These are phyloP conservation scores for Bombus balteatus DNA, from an alignment of 1,140 invertebrate species.

Conservation along the genomic window DNA sequence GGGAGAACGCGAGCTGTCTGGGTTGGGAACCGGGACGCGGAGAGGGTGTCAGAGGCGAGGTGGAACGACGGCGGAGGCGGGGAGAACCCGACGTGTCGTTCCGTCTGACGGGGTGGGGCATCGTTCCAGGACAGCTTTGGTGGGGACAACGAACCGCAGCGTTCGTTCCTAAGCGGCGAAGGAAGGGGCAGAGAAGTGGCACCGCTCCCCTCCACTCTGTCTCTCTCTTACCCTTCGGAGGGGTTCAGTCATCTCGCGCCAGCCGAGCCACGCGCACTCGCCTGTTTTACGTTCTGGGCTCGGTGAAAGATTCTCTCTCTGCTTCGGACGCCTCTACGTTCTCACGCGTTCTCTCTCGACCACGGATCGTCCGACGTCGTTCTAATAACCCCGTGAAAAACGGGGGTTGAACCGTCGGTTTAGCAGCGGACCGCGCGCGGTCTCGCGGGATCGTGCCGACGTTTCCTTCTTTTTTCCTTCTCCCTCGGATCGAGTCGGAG, in stretches of 20 bases:
- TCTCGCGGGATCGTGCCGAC: background rate
- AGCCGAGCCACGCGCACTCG: slow-evolving; percentile 76
- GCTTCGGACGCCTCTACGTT: slow-evolving; percentile 28
- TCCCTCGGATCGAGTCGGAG: background rate
- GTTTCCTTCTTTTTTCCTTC: background rate
- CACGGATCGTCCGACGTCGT: background rate
- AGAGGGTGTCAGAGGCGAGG: slow-evolving; percentile 40
- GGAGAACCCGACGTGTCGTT: slow-evolving; percentile 67
- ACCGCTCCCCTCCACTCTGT: slow-evolving; percentile 64
- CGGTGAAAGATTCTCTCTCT: slow-evolving; percentile 55
- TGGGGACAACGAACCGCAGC: slow-evolving; percentile 53
- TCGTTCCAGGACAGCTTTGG: slow-evolving; percentile 42
- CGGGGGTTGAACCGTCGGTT: background rate
- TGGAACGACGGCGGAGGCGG: slow-evolving; percentile 57
- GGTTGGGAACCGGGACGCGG: slow-evolving; percentile 13
- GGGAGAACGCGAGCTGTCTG: slow-evolving; percentile 3
- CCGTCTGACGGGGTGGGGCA: slow-evolving; percentile 63
- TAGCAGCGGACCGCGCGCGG: too few species aligned
- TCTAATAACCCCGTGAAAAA: background rate
- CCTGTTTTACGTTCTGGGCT: slow-evolving; percentile 50
- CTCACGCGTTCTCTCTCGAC: slow-evolving; percentile 3
- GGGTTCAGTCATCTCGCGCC: slow-evolving; percentile 80
- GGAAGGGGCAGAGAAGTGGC: slow-evolving; percentile 44
- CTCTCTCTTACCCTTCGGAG: slow-evolving; percentile 70
- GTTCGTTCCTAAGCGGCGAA: slow-evolving; percentile 29